Base-by-base conservation (phyloP, 2,888 invertebrate species). In the Drosophila bunnanda region DNA sequence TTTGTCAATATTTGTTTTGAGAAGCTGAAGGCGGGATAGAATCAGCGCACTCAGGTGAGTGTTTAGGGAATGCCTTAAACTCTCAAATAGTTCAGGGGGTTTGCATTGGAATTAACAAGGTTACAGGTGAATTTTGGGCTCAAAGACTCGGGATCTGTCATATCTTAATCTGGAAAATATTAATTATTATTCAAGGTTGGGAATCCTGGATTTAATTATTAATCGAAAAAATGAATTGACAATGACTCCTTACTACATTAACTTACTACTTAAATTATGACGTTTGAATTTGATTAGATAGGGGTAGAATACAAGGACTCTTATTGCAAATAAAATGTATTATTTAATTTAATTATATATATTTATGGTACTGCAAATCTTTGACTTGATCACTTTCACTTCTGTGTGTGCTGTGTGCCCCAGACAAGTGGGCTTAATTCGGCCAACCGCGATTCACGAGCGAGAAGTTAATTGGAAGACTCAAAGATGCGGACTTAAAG, bases 1-100 rank as follows among this genome's bases (percentile, higher is more conserved):
- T 89, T 81, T 89, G 84, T 79, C 89, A 84, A 89, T 81, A 87
- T 87, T 86, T 84, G 79, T 75, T 76, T 75, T 75, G 70, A 25
- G 62, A 66, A 62, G 66, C 65, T 61, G 34, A 22, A 39, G n/a
- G 28, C 34, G 20, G 28, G 22, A 39, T 25, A 12, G 54, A 46
- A 22, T 46, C 34, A 43, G 48, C 28, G 30, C 22, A 30, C 38
- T 39, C 58, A 71, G 55, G 50, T 62, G 50, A 44, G 39, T 56
- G 65, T 70, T 73, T 73, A 71, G 73, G 60, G 39, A 39, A 17
- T 6, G 28, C 50, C 43, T 57, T 43, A 41, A 22, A 6, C 34
- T 44, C 38, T 54, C 13, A 66, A 25, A 25, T 12, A 53, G 30
- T 46, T 10, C 4, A 25, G 20, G 8, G 12, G 4, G 6, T 28